Conservation (phyloP, 1,140 invertebrate species). For the Pogonognathellus flavescens region DNA sequence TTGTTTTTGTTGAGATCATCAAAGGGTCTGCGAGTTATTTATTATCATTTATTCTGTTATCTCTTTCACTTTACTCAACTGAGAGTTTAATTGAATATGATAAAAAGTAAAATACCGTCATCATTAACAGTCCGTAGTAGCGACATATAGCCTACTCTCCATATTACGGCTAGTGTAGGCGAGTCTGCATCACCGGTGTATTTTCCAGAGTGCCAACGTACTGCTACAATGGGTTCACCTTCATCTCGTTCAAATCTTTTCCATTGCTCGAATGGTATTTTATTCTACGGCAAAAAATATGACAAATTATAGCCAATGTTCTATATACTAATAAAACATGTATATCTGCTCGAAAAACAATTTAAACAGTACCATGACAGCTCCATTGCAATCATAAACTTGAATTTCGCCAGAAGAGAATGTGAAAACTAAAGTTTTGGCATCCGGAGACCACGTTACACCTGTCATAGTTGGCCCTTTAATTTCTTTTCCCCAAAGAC, state of each 20-base stretch:
- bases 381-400: constrained; percentile 93
- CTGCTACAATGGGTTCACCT: constrained; percentile 59
- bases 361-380: constrained; percentile 73
- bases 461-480: constrained; percentile 82
- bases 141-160: constrained; percentile 51
- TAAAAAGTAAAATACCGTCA: constrained; percentile 53
- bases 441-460: constrained; percentile 97
- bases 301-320: no score
- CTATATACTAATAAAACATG: no score
- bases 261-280: constrained; percentile 57
- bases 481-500: constrained; percentile 98
- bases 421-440: constrained; percentile 90
- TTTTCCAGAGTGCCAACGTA: constrained; percentile 58
- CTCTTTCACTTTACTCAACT: no score
- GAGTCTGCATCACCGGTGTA: constrained; percentile 39
- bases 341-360: neutral
- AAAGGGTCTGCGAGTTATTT: constrained; percentile 52
- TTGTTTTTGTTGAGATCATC: constrained; percentile 54
- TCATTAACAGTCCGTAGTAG: constrained; percentile 53
- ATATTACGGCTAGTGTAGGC: constrained; percentile 57
- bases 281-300: constrained; percentile 54
- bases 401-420: constrained; percentile 91
- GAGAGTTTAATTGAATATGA: neutral
- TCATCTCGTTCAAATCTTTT: constrained; percentile 54
- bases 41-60: neutral